Evolutionary conservation across 2,113 vertebrate species (phyloP).

Genomic region (Ciconia maguari): DNA sequence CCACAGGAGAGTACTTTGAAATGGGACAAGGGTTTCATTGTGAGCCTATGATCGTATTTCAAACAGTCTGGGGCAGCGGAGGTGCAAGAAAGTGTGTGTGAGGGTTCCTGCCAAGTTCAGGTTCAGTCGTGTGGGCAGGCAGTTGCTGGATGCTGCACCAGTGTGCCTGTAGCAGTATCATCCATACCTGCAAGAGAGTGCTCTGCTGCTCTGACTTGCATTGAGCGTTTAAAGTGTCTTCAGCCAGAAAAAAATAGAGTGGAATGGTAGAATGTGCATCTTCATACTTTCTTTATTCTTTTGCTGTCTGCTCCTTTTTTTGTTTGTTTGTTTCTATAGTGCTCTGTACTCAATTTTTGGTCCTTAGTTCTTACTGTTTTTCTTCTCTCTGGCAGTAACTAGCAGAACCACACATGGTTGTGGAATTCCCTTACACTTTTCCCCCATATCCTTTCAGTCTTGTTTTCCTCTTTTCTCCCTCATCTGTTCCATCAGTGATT

Average conservation of each 20-base stretch:
- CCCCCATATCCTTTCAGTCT: background rate
- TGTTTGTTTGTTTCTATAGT: background rate
- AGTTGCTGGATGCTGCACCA: rapidly evolving
- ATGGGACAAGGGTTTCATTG: background rate
- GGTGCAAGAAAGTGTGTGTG: background rate
- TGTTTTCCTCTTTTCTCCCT: background rate
- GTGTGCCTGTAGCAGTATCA: background rate
- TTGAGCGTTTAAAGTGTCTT: background rate
- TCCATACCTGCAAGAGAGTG: background rate
- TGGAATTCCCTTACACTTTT: background rate
- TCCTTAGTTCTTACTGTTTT: background rate
- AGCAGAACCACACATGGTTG: background rate
- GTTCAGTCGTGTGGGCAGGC: background rate
- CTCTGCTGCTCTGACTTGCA: background rate
- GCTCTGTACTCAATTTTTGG: background rate
- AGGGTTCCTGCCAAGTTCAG: background rate
- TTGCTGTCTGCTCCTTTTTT: background rate
- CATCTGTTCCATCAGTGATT: background rate
- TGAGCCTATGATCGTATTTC: background rate
- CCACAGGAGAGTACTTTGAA: background rate
- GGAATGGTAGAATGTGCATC: background rate
- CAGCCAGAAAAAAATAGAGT: background rate
- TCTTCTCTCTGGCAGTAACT: background rate
- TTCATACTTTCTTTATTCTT: background rate
- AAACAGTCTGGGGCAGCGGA: background rate